Evolutionary conservation across 2,797 vertebrate genomes (phyloP), one percentile per base, ranked within the genome.

Genomic region (Danio aesculapii): DNA sequence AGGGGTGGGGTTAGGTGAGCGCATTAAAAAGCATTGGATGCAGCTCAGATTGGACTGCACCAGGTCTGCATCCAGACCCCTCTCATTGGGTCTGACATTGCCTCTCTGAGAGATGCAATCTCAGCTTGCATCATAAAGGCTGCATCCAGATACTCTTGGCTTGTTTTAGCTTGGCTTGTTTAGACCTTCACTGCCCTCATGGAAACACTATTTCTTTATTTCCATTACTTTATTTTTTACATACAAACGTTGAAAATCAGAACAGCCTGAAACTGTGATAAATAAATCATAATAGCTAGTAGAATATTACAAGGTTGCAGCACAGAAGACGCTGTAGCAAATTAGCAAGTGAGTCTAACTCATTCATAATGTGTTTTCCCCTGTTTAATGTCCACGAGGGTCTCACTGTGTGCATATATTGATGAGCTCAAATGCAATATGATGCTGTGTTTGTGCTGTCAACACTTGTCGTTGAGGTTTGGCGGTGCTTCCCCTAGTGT

Each of bases 381-480:
- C 55, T 50, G 49, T 83, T 63, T 69, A 66, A 64, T 79, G 86
- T 82, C 70, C 85, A 58, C 19, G 52, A 53, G 61, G 67, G 70
- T 84, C 73, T 74, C 67, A 46, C 70, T 50, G 78, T n/a, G 58
- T 63, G 19, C 63, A 72, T 75, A 63, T 80, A 67, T 72, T 75
- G 77, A 79, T 80, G 67, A 80, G 75, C 72, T 61, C 75, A 68
- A 84, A 84, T 82, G 79, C 67, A 78, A 72, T 81, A 64, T 84
- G 50, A 79, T 82, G 62, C 66, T 59, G 75, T 74, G 58, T 68
- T 78, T 77, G 8, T 58, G 63, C 66, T 73, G 83, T 86, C 84
- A 87, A 80, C 85, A 85, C 81, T 84, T 84, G 79, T 84, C 62
- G 82, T 77, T 79, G 81, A 84, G 83, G 84, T 83, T 83, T 71